Evolutionary conservation across 1,140 invertebrate genomes (phyloP).

Genomic region (Apis mellifera): Amel_HAv3.1 CM009944.2:1728501-1729000

Average conservation of each 20-base stretch:
- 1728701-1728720: slow-evolving; percentile 75
- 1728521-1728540: no score
- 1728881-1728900: slow-evolving; percentile 73
- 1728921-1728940: slow-evolving; percentile 71
- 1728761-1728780: slow-evolving; percentile 76
- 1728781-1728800: slow-evolving; percentile 77
- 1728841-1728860: slow-evolving; percentile 63
- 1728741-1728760: slow-evolving; percentile 71
- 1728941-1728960: slow-evolving; percentile 72
- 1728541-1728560: no score
- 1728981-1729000: slow-evolving; percentile 74
- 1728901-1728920: slow-evolving; percentile 76
- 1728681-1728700: slow-evolving; percentile 47
- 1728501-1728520: no score
- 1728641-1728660: no score
- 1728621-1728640: no score
- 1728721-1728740: slow-evolving; percentile 76
- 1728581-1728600: no score
- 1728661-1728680: no score
- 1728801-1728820: slow-evolving; percentile 77
- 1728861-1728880: slow-evolving; percentile 73
- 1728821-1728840: slow-evolving; percentile 77
- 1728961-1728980: slow-evolving; percentile 73
- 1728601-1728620: no score
- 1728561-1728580: no score